Percentiles rank a stretch among this genome's conserved stretches.
phyloP scores from a whole-genome alignment of 2,113 vertebrate genomes.

The Tetraodon nigroviridis region DNA sequence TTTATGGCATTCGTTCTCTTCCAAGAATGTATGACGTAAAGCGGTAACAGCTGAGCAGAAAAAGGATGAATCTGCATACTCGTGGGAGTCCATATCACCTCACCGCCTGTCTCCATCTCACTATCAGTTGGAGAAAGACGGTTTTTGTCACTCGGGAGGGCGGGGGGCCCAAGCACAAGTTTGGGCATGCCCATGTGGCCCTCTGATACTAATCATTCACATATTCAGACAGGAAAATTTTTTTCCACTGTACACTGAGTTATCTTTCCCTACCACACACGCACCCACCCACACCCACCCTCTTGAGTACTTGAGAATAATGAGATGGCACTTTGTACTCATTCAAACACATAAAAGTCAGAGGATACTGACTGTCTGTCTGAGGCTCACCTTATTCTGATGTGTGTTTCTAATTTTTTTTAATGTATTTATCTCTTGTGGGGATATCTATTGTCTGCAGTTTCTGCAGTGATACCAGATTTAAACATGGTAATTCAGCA shows the following conservation, averaged over 20 bases:
- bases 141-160: not conserved
- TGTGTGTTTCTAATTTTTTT: constrained; percentile 1
- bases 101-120: not conserved
- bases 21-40: not conserved
- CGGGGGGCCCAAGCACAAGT: constrained; percentile 20
- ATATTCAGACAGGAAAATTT: constrained; percentile 60
- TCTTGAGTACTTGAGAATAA: constrained; percentile 44
- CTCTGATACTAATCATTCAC: constrained; percentile 74
- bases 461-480: too few species aligned
- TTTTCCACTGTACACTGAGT: constrained; percentile 48
- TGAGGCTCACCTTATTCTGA: constrained; percentile 3
- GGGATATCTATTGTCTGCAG: too few species aligned
- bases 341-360: constrained; percentile 14
- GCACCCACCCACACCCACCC: constrained; percentile 33
- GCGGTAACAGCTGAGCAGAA: constrained; percentile 13
- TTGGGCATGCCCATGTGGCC: constrained; percentile 54
- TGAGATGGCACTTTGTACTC: constrained; percentile 27
- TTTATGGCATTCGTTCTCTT: not conserved
- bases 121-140: constrained; percentile 21
- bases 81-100: constrained; percentile 21
- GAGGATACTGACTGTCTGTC: constrained; percentile 7
- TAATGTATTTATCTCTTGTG: not conserved
- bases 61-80: constrained; percentile 6
- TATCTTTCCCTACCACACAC: constrained; percentile 24
- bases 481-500: too few species aligned